These are phyloP conservation scores for Phyllostomus hastatus DNA, from an alignment of 2,113 vertebrate species.

Conservation along the genomic window DNA sequence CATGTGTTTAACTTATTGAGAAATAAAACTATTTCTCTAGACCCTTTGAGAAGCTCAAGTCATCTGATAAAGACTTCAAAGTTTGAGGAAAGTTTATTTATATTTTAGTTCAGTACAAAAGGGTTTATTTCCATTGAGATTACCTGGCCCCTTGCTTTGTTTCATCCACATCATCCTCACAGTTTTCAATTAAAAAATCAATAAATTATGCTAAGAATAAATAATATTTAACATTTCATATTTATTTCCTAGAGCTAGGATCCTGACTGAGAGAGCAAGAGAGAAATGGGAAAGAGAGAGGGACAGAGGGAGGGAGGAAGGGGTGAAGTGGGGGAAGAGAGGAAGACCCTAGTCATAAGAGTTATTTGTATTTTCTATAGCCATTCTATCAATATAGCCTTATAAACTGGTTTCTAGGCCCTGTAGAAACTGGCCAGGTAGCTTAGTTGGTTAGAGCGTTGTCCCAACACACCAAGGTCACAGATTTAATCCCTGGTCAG, in stretches of 20 bases:
- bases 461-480: no score
- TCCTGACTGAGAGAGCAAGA: neutral
- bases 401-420: neutral
- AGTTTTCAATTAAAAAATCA: neutral
- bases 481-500: no score
- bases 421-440: no score
- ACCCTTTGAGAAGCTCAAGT: neutral
- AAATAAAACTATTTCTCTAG: neutral
- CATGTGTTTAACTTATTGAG: neutral
- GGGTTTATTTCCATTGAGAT: neutral
- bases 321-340: neutral
- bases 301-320: accelerated
- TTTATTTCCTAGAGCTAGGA: neutral
- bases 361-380: neutral
- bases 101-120: conserved; percentile 8
- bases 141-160: neutral
- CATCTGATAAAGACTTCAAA: neutral
- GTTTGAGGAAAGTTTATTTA: neutral
- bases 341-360: neutral
- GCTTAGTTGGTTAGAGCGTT: no score
- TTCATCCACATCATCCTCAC: neutral
- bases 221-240: neutral
- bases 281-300: neutral
- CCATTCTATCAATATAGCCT: neutral
- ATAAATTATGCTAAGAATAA: neutral